phyloP scores from a whole-genome alignment of 2,797 vertebrate genomes.

The Chromobotia macracanthus region DNA sequence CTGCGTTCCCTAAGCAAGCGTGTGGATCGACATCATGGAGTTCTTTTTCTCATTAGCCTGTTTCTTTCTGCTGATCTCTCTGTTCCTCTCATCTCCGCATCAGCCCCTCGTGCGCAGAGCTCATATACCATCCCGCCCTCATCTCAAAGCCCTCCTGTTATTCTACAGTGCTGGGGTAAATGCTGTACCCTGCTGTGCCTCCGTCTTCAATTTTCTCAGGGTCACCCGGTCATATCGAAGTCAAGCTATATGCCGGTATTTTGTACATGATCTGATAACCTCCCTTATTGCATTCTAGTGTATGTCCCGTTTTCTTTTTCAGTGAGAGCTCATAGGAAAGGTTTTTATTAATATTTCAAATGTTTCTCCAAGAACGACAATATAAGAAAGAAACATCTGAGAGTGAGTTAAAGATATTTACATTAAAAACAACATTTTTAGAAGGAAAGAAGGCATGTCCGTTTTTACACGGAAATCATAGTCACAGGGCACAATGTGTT shows the following conservation, averaged over 20 bases:
- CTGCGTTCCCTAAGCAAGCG: background rate
- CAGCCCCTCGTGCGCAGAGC: slow-evolving; percentile 27
- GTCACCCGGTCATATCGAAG: background rate
- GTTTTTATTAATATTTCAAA: too few relatives aligned
- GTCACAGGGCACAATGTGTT: too few relatives aligned
- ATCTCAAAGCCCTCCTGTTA: slow-evolving; percentile 28
- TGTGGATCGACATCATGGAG: background rate
- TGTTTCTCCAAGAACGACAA: too few relatives aligned
- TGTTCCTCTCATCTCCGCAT: slow-evolving; percentile 29
- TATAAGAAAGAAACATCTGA: too few relatives aligned
- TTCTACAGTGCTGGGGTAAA: slow-evolving; percentile 7
- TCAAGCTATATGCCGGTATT: background rate
- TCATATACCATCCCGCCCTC: slow-evolving; percentile 10
- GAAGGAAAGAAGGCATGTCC: too few relatives aligned
- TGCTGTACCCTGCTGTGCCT: slow-evolving; percentile 7
- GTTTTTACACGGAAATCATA: too few relatives aligned
- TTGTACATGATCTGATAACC: background rate
- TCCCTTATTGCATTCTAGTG: background rate
- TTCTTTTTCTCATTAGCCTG: slow-evolving; percentile 36
- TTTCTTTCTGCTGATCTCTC: slow-evolving; percentile 12
- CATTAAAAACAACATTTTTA: too few relatives aligned
- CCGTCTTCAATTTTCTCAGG: slow-evolving; percentile 22
- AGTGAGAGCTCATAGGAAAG: background rate
- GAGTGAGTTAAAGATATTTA: too few relatives aligned
- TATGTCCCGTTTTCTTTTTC: background rate